Percentiles rank a stretch among this genome's conserved stretches.
Evolutionary conservation across 2,113 vertebrate species (phyloP).

Genomic region (Callionymus lyra): DNA sequence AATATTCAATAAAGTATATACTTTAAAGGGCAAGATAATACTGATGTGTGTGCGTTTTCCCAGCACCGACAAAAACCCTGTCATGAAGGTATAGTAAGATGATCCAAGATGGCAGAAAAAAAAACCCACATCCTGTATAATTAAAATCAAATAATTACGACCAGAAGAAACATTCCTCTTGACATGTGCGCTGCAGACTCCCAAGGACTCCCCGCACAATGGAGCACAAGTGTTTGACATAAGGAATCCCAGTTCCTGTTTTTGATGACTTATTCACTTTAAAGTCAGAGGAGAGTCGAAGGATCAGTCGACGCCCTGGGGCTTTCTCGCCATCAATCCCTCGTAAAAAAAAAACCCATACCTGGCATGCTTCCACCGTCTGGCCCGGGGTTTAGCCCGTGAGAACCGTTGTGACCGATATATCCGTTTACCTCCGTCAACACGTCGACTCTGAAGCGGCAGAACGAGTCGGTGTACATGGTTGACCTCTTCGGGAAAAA

Average conservation of each 20-base stretch:
- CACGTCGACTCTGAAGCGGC: slow-evolving; percentile 40
- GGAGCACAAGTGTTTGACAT: slow-evolving; percentile 12
- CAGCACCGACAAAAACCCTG: background rate
- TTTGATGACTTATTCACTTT: slow-evolving; percentile 11
- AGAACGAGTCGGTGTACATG: slow-evolving; percentile 58
- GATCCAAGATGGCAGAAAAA: background rate
- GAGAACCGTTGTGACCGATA: slow-evolving; percentile 31
- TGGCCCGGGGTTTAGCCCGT: slow-evolving; percentile 8
- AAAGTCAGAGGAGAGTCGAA: background rate
- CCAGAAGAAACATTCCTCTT: background rate
- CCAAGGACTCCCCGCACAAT: slow-evolving; percentile 3
- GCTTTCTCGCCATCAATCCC: slow-evolving; percentile 17
- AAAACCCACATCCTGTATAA: slow-evolving; percentile 11
- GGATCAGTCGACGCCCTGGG: slow-evolving; percentile 22
- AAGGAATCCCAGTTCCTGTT: background rate
- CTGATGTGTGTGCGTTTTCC: slow-evolving; percentile 23
- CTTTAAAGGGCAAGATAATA: too few relatives aligned
- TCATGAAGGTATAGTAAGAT: background rate
- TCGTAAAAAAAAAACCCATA: slow-evolving; percentile 20
- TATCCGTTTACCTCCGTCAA: slow-evolving; percentile 28
- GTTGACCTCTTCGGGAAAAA: slow-evolving; percentile 31
- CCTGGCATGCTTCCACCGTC: slow-evolving; percentile 16
- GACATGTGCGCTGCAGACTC: slow-evolving; percentile 2
- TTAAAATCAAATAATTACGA: slow-evolving; percentile 5
- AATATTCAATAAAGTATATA: too few relatives aligned